A percentile compares a stretch with the other conserved stretches of the same genome.
These are phyloP conservation scores for Xerus inauris DNA, from an alignment of 2,113 vertebrate species.

Conservation along the genomic window DNA sequence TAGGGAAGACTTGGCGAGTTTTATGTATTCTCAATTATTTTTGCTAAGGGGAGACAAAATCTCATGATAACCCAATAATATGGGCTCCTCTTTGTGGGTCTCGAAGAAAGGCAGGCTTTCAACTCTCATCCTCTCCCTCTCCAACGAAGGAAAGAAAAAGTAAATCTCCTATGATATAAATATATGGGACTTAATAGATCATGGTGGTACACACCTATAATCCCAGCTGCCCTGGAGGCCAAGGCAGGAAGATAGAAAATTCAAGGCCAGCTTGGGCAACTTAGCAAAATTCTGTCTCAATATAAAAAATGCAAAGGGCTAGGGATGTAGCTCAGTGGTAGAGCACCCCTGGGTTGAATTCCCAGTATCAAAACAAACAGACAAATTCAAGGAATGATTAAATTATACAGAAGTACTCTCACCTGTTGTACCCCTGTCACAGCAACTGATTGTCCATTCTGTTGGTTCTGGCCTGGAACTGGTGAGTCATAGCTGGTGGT, in stretches of 20 bases:
- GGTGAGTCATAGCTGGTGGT: slow-evolving; percentile 85
- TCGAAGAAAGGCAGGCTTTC: not conserved
- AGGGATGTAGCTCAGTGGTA: not conserved
- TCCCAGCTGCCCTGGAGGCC: not conserved
- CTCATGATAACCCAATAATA: not conserved
- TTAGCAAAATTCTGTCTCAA: not conserved
- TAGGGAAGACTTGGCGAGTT: not conserved
- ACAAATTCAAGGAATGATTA: not conserved
- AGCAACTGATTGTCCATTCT: slow-evolving; percentile 79
- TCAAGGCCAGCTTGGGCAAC: not conserved
- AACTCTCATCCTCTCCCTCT: not conserved
- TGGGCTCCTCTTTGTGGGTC: not conserved
- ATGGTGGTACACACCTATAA: not conserved
- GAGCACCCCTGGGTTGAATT: not conserved
- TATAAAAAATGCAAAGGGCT: not conserved
- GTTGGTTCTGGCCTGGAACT: slow-evolving; percentile 58
- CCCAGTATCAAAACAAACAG: not conserved
- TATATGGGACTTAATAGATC: not conserved
- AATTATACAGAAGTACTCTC: slow-evolving; percentile 25
- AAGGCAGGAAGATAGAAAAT: not conserved
- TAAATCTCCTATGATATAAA: not conserved
- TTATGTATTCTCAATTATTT: not conserved
- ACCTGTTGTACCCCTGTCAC: slow-evolving; percentile 87
- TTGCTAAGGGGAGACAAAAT: not conserved
- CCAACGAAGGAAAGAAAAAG: not conserved